phyloP scores from a whole-genome alignment of 2,113 vertebrate genomes.

The Arenaria interpres region DNA sequence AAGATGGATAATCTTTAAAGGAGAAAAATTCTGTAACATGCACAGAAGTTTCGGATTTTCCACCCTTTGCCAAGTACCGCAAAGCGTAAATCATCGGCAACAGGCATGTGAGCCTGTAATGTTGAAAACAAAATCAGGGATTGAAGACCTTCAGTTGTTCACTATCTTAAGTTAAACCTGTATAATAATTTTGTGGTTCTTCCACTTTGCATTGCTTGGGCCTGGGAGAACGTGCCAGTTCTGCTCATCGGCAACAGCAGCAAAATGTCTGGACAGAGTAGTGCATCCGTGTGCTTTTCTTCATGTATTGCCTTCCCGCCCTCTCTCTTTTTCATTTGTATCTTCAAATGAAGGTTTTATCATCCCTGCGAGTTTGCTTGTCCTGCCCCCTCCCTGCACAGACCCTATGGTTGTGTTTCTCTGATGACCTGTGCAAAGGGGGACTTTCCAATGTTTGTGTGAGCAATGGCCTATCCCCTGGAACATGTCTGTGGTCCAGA shows the following conservation, averaged over 20 bases:
- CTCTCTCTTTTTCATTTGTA: not conserved
- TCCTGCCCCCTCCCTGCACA: not conserved
- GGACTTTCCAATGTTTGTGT: not conserved
- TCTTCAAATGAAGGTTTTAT: not conserved
- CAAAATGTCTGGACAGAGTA: not conserved
- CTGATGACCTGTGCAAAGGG: fast-evolving
- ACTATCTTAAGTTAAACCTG: not conserved
- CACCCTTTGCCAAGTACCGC: not conserved
- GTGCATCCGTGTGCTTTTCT: not conserved
- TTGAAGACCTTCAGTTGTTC: not conserved
- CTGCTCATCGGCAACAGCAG: not conserved
- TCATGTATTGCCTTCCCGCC: not conserved
- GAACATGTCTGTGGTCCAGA: not conserved
- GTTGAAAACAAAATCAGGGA: not conserved
- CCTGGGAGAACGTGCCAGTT: not conserved
- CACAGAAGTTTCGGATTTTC: not conserved
- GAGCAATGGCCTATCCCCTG: not conserved
- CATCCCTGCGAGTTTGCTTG: not conserved
- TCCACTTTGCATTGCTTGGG: not conserved
- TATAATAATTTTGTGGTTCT: not conserved
- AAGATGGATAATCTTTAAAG: not conserved
- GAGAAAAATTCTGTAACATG: not conserved
- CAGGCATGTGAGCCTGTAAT: not conserved
- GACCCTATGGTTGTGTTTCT: not conserved
- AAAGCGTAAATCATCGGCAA: not conserved